Base-by-base conservation (phyloP, 1,140 invertebrate genomes). In the Drosophila navojoa region DNA sequence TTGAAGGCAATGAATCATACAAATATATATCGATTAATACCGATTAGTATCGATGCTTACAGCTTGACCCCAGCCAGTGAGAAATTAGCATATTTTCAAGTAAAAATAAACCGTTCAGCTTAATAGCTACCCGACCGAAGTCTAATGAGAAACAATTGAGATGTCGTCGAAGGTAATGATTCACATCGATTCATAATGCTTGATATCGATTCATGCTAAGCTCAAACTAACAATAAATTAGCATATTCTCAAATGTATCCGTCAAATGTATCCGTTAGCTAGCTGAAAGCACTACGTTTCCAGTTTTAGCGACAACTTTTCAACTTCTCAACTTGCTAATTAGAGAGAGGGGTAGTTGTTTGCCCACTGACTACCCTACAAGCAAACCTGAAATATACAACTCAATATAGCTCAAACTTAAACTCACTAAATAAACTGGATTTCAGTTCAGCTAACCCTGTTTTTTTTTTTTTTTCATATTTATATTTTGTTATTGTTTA, bases 141-240 rank as follows among this genome's bases (percentile, higher is more conserved):
- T 42, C 19, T 9, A 45, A 22, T 7, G 13, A 50, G 49, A 71
- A 71, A 79, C 61, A 71, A 55, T 61, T 73, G 84, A 68, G 84
- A 87, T 82, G 73, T 89, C 84, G 82, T 84, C 71, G 84, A 89
- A 89, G 84, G 84, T 78, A 71, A 76, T 89, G 84, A 89, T 78
- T 89, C 84, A 89, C 76, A 73, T 79, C 15, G 50, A 64, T 45
- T 45, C 42, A 45, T 54, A 58, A 59, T 38, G 19, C 35, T 32
- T 40, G 10, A 57, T 45, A 57, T 47, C 58, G 58, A 16, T 16
- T 15, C 19, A 62, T 75, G 79, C 66, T 73, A 68, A 19, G 11
- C 68, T 69, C 82, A 76, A 73, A 15, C 42, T 45, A 45, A 9
- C 15, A 2, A 19, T 5, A 66, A 80, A 89, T 89, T 89, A 90